These are phyloP conservation scores for Halichondria panicea DNA, from an alignment of 37 sponge, comb jelly and placozoan species.

Conservation along the genomic window DNA sequence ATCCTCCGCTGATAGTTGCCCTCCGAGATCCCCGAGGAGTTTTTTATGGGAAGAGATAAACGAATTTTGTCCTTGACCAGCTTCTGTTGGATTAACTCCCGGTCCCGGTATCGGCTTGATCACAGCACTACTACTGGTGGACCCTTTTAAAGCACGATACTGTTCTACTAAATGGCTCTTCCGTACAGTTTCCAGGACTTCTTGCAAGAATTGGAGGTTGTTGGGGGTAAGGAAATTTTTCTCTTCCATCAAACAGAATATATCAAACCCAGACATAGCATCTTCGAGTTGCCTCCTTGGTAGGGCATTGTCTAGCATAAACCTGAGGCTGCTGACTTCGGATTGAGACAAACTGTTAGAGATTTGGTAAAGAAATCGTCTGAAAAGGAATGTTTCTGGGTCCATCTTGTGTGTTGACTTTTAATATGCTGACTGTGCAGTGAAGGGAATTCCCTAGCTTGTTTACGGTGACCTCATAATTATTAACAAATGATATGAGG, in stretches of 20 bases:
- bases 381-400: too few species aligned
- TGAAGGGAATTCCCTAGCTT: too few species aligned
- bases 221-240: background rate
- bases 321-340: constrained; percentile 23
- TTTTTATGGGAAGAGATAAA: too few species aligned
- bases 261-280: background rate
- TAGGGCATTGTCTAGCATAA: background rate
- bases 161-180: background rate
- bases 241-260: constrained; percentile 27
- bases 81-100: too few species aligned
- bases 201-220: constrained; percentile 24
- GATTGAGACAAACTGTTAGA: background rate
- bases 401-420: too few species aligned
- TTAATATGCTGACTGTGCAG: too few species aligned
- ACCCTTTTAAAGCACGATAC: too few species aligned
- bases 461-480: too few species aligned
- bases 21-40: constrained; percentile 1
- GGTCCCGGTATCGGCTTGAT: too few species aligned
- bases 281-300: constrained; percentile 28
- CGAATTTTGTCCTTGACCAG: too few species aligned
- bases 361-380: constrained; percentile 1
- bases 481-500: too few species aligned
- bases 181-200: constrained; percentile 20
- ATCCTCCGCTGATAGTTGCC: constrained; percentile 6
- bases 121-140: too few species aligned